Percentiles rank a stretch among this genome's conserved stretches.
These are phyloP conservation scores for Hyaena hyaena DNA, from an alignment of 2,113 vertebrate genomes.

Conservation along the genomic window DNA sequence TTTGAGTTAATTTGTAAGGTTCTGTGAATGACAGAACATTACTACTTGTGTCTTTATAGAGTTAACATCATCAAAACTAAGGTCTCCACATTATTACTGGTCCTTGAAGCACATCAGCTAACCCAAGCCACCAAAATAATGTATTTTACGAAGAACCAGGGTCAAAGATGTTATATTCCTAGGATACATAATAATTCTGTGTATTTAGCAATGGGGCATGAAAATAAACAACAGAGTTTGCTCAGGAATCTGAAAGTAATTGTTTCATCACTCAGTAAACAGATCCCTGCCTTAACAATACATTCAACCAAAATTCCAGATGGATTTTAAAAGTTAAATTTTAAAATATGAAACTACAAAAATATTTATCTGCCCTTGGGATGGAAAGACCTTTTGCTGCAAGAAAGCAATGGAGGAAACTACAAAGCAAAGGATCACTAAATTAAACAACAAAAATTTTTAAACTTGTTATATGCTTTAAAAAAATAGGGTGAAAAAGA, in stretches of 20 bases:
- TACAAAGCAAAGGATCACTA: constrained; percentile 34
- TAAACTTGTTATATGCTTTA: constrained; percentile 9
- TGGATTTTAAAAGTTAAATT: constrained; percentile 59
- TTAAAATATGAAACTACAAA: constrained; percentile 68
- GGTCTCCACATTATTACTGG: not conserved
- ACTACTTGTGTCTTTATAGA: not conserved
- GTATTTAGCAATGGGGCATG: constrained; percentile 41
- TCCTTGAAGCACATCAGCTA: constrained; percentile 4
- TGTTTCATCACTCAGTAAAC: constrained; percentile 56
- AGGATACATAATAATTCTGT: constrained; percentile 21
- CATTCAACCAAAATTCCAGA: constrained; percentile 61
- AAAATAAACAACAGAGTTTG: constrained; percentile 48
- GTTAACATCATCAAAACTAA: constrained; percentile 6
- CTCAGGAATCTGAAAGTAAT: constrained; percentile 53
- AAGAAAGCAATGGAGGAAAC: constrained; percentile 22
- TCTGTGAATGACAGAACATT: not conserved
- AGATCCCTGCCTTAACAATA: constrained; percentile 54
- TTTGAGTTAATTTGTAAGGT: not conserved
- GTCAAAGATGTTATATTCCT: constrained; percentile 15
- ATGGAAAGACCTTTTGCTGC: constrained; percentile 38
- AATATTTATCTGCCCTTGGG: constrained; percentile 70
- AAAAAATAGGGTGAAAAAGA: not conserved
- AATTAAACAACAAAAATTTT: constrained; percentile 24
- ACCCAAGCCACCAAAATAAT: not conserved
- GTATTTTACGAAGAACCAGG: constrained; percentile 11